Base-by-base conservation (phyloP, 2,888 invertebrate genomes). In the Bombylius major region DNA sequence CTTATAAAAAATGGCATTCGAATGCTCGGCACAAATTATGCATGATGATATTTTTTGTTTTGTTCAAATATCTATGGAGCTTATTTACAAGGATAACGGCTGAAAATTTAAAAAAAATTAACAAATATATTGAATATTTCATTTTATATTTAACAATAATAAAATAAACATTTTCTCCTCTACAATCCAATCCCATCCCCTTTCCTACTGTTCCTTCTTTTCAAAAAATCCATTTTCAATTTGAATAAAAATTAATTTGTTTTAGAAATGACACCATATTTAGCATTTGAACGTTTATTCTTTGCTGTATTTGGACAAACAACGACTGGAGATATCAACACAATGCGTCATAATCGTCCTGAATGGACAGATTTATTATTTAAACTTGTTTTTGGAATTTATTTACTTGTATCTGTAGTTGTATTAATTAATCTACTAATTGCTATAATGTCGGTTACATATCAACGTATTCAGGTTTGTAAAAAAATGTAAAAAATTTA, bases 361-460 rank as follows among this genome's bases (percentile, higher is more conserved):
- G 77, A 78, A 68, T 90, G 90, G 90, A 90, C 89, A 62, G 84
- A 86, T 76, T 84, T 82, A 77, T 82, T 90, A 69, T 90, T 89
- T 82, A 89, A 89, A 79, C 78, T 90, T 73, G 87, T 95, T 69
- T 96, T 97, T 78, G 97, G 95, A 68, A 84, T 92, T 76, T 98
- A 97, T 84, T 87, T 97, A 85, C 85, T 97, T 84, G 93, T 98
- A 75, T 94, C 95, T 66, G 88, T 96, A 73, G 91, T 98, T 78
- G 97, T 98, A 73, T 85, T 98, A 70, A 93, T 97, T 79, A 97
- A 98, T 79, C 86, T 98, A 75, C 88, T 98, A 75, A 98, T 98
- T 84, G 98, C 98, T 80, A 97, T 98, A 97, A 97, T 98, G 96
- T 96, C 96, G 78, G 97, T 98, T 82, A 98, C 98, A 69, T 98